These are phyloP conservation scores for Athetis lepigone DNA, from an alignment of 2,888 invertebrate species.

Conservation along the genomic window DNA sequence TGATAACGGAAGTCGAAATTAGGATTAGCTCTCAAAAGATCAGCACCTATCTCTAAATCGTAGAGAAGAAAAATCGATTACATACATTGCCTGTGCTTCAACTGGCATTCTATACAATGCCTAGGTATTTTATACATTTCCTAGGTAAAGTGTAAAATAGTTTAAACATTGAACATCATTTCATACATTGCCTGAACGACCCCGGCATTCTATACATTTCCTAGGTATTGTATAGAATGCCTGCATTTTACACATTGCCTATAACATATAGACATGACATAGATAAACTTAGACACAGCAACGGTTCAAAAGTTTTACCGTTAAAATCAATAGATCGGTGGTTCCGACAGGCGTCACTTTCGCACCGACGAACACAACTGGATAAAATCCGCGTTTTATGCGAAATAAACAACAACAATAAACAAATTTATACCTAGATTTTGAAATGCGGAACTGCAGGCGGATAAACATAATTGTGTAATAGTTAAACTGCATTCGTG, in stretches of 20 bases:
- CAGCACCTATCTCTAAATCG: no score
- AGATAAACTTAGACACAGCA: conserved; percentile 16
- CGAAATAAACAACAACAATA: conserved; percentile 59
- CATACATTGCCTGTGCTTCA: no score
- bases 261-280: neutral
- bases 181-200: no score
- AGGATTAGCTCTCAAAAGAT: no score
- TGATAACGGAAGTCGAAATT: no score
- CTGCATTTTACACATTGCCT: neutral
- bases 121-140: no score
- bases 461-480: conserved; percentile 50
- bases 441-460: conserved; percentile 29
- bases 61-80: no score
- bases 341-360: conserved; percentile 62
- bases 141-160: no score
- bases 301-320: conserved; percentile 47
- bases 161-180: no score
- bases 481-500: conserved; percentile 4
- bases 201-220: no score
- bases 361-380: conserved; percentile 36
- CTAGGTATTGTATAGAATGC: no score
- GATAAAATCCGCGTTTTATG: conserved; percentile 48
- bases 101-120: no score
- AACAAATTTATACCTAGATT: conserved; percentile 20
- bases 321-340: conserved; percentile 62